phyloP scores from a whole-genome alignment of 2,113 vertebrate species.

The Symphodus melops region DNA sequence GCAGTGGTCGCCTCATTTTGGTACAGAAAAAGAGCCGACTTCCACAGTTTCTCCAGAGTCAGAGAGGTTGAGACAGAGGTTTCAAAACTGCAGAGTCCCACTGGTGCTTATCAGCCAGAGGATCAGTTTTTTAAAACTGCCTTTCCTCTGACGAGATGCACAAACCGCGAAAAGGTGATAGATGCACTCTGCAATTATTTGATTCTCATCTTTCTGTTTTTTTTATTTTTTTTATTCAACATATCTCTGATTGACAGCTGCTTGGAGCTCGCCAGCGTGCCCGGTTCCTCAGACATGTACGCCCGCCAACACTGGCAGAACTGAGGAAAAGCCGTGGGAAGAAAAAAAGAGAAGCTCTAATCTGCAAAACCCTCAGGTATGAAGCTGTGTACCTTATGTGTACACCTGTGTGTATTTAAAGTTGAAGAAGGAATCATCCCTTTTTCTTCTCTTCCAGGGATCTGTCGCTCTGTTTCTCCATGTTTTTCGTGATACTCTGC shows the following conservation, averaged over 20 bases:
- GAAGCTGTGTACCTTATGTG: neutral
- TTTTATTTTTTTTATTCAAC: neutral
- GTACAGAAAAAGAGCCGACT: conserved; percentile 54
- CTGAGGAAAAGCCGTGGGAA: conserved; percentile 66
- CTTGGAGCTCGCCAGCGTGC: conserved; percentile 77
- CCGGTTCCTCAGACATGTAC: conserved; percentile 77
- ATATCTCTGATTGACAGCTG: conserved; percentile 72
- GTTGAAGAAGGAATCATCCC: neutral
- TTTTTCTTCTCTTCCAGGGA: conserved; percentile 72
- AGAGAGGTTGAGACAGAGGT: conserved; percentile 42
- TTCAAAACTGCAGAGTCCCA: conserved; percentile 36
- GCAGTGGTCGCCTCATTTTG: conserved; percentile 76
- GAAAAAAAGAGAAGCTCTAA: conserved; percentile 66
- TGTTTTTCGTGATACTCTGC: conserved; percentile 76
- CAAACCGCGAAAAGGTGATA: conserved; percentile 74
- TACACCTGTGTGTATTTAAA: neutral
- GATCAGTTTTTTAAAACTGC: neutral
- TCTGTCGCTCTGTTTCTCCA: conserved; percentile 54
- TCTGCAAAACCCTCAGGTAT: conserved; percentile 78
- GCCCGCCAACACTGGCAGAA: conserved; percentile 72
- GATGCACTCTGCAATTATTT: neutral
- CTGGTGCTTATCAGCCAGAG: neutral
- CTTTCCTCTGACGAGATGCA: conserved; percentile 8
- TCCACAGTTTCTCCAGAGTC: conserved; percentile 46
- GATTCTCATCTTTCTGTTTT: neutral